phyloP scores from a whole-genome alignment of 92 coral and sea anemone species.

The Chrysogorgia sp. region DNA sequence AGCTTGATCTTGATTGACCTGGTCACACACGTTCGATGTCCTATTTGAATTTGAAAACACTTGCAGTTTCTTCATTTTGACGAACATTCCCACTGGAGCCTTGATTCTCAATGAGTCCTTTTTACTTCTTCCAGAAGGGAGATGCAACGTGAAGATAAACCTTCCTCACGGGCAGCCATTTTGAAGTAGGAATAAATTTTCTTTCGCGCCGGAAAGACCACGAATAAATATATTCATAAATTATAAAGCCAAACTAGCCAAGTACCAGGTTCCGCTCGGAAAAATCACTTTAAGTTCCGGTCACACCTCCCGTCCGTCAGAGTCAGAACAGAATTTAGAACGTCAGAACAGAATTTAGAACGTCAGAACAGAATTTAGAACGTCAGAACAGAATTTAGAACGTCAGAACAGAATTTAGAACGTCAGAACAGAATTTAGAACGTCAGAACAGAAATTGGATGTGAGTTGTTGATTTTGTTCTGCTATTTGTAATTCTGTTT shows the following conservation, averaged over 20 bases:
- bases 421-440: neutral
- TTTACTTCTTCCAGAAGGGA: slow-evolving; percentile 30
- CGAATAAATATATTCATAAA: neutral
- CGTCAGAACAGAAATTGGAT: slow-evolving; percentile 11
- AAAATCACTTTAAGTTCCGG: neutral
- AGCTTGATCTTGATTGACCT: slow-evolving; percentile 1
- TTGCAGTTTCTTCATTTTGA: neutral
- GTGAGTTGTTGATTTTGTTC: neutral
- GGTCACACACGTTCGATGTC: neutral
- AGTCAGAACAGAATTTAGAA: neutral
- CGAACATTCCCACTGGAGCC: neutral
- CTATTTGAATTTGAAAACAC: slow-evolving; percentile 5
- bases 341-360: slow-evolving; percentile 11
- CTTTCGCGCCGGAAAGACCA: neutral
- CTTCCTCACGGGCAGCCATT: slow-evolving; percentile 34
- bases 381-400: neutral
- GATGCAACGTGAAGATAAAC: slow-evolving; percentile 29
- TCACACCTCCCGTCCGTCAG: slow-evolving; percentile 13
- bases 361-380: slow-evolving; percentile 15
- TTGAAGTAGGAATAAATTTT: slow-evolving; percentile 4
- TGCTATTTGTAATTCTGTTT: neutral
- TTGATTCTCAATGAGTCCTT: slow-evolving; percentile 9
- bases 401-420: slow-evolving; percentile 15
- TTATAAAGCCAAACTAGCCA: neutral
- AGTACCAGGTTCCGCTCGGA: neutral